phyloP scores from a whole-genome alignment of 2,797 vertebrate genomes.

The Clarias laeviceps region DNA sequence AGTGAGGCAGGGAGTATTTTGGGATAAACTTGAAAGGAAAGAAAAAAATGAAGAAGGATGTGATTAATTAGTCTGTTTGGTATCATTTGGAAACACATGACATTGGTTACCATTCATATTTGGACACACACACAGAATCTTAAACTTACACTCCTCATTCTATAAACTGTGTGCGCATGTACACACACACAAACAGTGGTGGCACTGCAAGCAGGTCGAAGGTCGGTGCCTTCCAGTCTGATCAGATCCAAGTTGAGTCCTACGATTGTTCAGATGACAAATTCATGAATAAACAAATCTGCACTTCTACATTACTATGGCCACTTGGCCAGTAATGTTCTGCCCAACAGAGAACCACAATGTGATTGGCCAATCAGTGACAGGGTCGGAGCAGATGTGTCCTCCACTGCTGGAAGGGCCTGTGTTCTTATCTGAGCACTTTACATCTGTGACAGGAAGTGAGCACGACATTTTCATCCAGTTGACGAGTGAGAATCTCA shows the following conservation, averaged over 20 bases:
- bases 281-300: slow-evolving; percentile 53
- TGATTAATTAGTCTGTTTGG: slow-evolving; percentile 46
- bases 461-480: slow-evolving; percentile 86
- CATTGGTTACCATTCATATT: slow-evolving; percentile 17
- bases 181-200: not conserved
- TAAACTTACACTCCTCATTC: slow-evolving; percentile 29
- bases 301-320: slow-evolving; percentile 44
- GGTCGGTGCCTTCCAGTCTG: slow-evolving; percentile 45
- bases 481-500: slow-evolving; percentile 48
- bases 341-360: slow-evolving; percentile 54
- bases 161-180: not conserved
- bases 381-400: slow-evolving; percentile 41
- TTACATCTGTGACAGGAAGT: slow-evolving; percentile 90
- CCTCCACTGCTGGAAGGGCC: slow-evolving; percentile 38
- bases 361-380: slow-evolving; percentile 52
- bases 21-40: slow-evolving; percentile 15
- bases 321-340: slow-evolving; percentile 44
- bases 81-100: slow-evolving; percentile 31
- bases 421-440: slow-evolving; percentile 34
- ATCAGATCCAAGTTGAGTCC: slow-evolving; percentile 53
- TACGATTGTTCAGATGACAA: slow-evolving; percentile 50
- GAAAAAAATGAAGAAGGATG: slow-evolving; percentile 13
- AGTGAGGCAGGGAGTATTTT: slow-evolving; percentile 29
- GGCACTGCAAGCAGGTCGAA: slow-evolving; percentile 48
- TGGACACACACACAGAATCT: slow-evolving; percentile 2